Conservation (phyloP, 2,113 vertebrate genomes). For the Riparia riparia region DNA sequence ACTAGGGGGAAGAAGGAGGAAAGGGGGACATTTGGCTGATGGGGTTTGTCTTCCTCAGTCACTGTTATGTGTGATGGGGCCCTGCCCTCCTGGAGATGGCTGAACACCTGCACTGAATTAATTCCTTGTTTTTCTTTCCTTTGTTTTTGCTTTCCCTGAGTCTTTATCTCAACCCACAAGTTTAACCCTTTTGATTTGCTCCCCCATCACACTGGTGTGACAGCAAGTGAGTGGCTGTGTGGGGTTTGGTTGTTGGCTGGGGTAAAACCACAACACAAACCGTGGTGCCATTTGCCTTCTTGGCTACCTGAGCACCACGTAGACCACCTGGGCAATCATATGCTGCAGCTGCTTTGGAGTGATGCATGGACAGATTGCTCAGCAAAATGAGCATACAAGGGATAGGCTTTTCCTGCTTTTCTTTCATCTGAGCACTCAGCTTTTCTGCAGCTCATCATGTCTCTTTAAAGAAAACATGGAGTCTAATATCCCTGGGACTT, state of each 20-base stretch:
- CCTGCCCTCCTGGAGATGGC: neutral
- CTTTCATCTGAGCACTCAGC: neutral
- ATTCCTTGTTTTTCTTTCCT: neutral
- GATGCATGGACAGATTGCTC: neutral
- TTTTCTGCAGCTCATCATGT: conserved; percentile 23
- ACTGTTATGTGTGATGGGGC: rapidly evolving
- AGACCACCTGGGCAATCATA: neutral
- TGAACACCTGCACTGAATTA: neutral
- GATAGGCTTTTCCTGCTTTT: neutral
- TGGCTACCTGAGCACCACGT: neutral
- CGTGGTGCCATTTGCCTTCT: neutral
- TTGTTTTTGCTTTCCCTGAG: neutral
- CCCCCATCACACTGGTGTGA: neutral
- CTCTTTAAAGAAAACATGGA: conserved; percentile 8
- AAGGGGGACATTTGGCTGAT: rapidly evolving
- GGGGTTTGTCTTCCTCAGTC: neutral
- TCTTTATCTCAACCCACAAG: neutral
- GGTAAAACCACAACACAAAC: neutral
- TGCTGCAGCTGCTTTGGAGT: neutral
- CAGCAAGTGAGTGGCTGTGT: rapidly evolving
- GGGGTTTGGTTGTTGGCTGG: neutral
- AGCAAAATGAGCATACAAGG: neutral
- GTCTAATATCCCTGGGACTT: conserved; percentile 8
- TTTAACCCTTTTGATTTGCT: neutral
- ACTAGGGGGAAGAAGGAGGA: neutral